Base-by-base conservation (phyloP, 2,888 invertebrate genomes). In the Reticulitermes lucifugus region DNA sequence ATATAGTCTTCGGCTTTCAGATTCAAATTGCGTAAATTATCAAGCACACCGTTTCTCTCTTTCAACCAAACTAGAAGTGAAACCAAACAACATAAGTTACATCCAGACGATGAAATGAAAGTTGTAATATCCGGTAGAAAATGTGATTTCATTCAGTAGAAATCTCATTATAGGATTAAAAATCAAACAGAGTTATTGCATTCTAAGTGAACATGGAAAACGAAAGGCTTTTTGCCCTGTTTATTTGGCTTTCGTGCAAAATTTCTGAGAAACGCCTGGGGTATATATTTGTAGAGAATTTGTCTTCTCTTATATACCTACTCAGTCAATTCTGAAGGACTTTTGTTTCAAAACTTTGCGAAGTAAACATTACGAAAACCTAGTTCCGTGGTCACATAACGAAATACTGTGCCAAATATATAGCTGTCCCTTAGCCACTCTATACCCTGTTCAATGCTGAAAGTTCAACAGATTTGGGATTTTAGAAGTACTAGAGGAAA, bases 151-250 rank as follows among this genome's bases (percentile, higher is more conserved):
- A 77, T 77, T 77, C 77, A 77, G 51, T 2, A 51, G 5, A 35
- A 22, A 77, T 51, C 51, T 46, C 46, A n/a, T n/a, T 77, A 77
- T 51, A 51, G 51, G 77, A 77, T 77, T 77, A 77, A 77, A 75
- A 46, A 77, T 77, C 51, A 41, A 55, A 46, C 12, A 9, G 6
- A 29, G 43, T 41, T 75, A 75, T 43, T 75, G 41, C 46, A 21
- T 75, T 10, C 2, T 18, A 75, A 75, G 46, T 77, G 77, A 77
- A 43, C 3, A 18, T 41, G 7, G 65, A 29, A 41, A 73, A 73
- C 22, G 6, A 73, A 71, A 25, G 71, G 25, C 35, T 55, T 55
- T 18, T 55, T 0, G 73, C 9, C 25, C 41, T 41, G 7, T 41
- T 73, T 9, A 35, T 73, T 14, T 41, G 2, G 3, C 0, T 5